Base-by-base conservation (phyloP, 2,113 vertebrate genomes). In the Oncorhynchus mykiss region DNA sequence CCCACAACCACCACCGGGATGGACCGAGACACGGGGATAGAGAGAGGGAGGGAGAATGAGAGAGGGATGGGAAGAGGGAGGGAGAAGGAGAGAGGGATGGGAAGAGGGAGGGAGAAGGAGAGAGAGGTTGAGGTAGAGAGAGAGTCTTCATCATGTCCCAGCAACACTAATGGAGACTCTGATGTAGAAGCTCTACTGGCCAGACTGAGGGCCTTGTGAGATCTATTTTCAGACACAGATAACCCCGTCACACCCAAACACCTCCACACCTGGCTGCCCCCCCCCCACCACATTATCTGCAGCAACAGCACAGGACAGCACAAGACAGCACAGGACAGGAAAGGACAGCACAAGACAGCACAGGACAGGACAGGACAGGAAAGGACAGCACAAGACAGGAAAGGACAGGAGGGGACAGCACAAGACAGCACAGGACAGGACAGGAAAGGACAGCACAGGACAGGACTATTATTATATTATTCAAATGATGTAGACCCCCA, bases 131-230 rank as follows among this genome's bases (percentile, higher is more conserved):
- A 70, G 72, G 70, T 74, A 2, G 75, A 84, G 34, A 71, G 49
- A 1, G 80, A 80, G 75, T 20, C 64, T 49, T 25, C 39, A 1
- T 64, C 75, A 49, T 48, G 72, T 62, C 82, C 79, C 72, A 1
- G 75, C 0, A 66, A 72, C 8, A 74, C 29, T 54, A 70, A 78
- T 1, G 85, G 82, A 34, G 89, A 89, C 57, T 78, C 91, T 5
- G 96, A 98, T 88, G 95, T 99, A 12, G 97, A 99, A 90, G 94
- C 96, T 86, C 95, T 99, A 14, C 92, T 99, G 80, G 95, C 96
- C 78, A 94, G 93, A 89, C 94, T 99, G 75, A 92, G 96, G 87
- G 95, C 96, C 14, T 92, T 99, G 67, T 98, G 92, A 94, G 14
- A 59, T 62, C 70, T 5, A 20, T 48, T 25, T 70, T 11, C 8